Evolutionary conservation across 2,797 vertebrate genomes (phyloP).

Genomic region (Staurois parvus): DNA sequence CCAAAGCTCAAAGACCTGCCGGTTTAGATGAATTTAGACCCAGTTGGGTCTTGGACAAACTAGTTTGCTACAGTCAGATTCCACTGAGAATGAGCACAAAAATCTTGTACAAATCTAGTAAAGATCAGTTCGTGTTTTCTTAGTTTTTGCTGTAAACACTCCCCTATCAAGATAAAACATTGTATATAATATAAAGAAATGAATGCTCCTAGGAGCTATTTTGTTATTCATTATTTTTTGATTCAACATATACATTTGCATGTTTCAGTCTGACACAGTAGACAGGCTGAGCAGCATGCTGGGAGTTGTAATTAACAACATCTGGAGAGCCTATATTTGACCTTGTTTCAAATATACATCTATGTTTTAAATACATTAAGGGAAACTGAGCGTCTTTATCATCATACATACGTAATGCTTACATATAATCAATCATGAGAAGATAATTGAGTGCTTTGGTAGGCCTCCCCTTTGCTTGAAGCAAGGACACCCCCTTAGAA

Average conservation of each 20-base stretch:
- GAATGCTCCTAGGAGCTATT: neutral
- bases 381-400: neutral
- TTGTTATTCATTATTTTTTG: neutral
- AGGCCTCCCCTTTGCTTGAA: conserved; percentile 45
- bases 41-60: neutral
- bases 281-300: conserved; percentile 3
- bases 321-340: conserved; percentile 21
- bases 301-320: conserved; percentile 33
- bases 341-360: neutral
- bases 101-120: neutral
- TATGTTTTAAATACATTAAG: neutral
- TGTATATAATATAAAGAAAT: neutral
- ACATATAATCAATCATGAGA: conserved; percentile 29
- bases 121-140: neutral
- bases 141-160: neutral
- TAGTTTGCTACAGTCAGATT: neutral
- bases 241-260: neutral
- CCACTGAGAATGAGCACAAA: neutral
- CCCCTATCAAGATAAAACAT: neutral
- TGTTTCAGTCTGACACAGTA: conserved; percentile 1
- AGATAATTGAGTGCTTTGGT: conserved; percentile 26
- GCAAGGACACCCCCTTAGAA: conserved; percentile 15
- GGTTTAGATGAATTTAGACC: neutral
- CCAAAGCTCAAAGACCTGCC: neutral
- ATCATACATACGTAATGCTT: neutral